Percentiles rank a stretch among this genome's conserved stretches.
These are phyloP conservation scores for Platalea minor DNA, from an alignment of 2,797 vertebrate genomes.

Conservation along the genomic window DNA sequence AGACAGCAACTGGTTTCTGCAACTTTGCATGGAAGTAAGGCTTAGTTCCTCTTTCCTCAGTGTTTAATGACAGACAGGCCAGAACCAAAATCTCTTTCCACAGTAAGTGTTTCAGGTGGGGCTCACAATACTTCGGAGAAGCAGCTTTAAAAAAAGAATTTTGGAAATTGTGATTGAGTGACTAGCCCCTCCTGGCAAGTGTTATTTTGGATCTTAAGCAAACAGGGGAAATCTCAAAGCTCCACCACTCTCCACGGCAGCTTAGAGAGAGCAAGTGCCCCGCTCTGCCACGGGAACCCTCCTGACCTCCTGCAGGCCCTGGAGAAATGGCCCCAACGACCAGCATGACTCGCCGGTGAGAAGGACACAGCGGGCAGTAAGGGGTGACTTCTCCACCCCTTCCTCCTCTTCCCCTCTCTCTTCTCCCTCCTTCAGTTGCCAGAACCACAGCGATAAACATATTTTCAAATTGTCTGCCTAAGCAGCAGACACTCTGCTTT, in stretches of 20 bases:
- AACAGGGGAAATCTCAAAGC: neutral
- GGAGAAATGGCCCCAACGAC: neutral
- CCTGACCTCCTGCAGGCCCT: neutral
- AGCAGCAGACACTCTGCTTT: neutral
- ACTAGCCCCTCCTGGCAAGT: neutral
- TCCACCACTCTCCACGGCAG: neutral
- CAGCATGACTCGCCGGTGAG: neutral
- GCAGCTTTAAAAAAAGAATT: neutral
- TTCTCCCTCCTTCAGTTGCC: neutral
- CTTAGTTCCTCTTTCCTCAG: neutral
- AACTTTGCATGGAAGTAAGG: neutral
- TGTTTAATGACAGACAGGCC: neutral
- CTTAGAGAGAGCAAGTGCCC: neutral
- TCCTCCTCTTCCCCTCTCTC: neutral
- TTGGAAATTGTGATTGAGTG: neutral
- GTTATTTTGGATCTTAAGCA: neutral
- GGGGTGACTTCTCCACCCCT: neutral
- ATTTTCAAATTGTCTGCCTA: neutral
- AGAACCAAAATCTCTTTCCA: neutral
- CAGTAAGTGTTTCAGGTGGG: neutral
- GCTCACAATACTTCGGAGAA: neutral
- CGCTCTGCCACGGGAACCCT: neutral
- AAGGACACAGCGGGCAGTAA: neutral
- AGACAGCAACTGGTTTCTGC: neutral
- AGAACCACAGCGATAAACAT: neutral